Evolutionary conservation across 2,113 vertebrate genomes (phyloP).

Genomic region (Chaetodon auriga): DNA sequence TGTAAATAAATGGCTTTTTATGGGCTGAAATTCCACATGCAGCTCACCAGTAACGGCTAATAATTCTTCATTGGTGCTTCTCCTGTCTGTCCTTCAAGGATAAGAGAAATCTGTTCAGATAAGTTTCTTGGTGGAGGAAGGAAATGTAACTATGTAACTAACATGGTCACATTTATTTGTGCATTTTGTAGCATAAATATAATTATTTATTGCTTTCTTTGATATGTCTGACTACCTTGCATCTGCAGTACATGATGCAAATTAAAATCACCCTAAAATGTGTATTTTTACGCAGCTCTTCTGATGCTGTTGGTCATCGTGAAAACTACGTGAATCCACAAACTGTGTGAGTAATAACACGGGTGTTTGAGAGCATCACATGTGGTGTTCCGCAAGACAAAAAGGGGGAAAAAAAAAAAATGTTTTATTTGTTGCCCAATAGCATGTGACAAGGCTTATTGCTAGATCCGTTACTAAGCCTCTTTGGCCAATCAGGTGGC

Average conservation of each 20-base stretch:
- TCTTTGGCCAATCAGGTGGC: constrained; percentile 80
- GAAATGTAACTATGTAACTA: background rate
- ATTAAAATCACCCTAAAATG: background rate
- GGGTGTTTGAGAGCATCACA: background rate
- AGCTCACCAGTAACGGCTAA: constrained; percentile 4
- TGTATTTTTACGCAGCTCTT: constrained; percentile 1
- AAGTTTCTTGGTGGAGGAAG: no score
- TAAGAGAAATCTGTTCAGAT: background rate
- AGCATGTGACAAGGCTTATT: constrained; percentile 77
- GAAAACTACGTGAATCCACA: background rate
- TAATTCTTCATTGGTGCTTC: background rate
- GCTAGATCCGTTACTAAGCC: constrained; percentile 77
- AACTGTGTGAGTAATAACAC: background rate
- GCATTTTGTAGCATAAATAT: background rate
- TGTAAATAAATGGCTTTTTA: background rate
- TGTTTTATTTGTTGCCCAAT: constrained; percentile 65
- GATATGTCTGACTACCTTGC: background rate
- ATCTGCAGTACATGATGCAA: background rate
- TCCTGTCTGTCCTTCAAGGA: background rate
- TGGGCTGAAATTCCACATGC: background rate
- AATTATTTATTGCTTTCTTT: background rate
- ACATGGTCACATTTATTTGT: background rate
- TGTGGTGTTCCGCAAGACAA: constrained; percentile 24
- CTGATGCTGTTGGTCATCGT: background rate
- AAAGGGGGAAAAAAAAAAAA: constrained; percentile 9